These are phyloP conservation scores for Sturnira hondurensis DNA, from an alignment of 2,113 vertebrate genomes.

Conservation along the genomic window DNA sequence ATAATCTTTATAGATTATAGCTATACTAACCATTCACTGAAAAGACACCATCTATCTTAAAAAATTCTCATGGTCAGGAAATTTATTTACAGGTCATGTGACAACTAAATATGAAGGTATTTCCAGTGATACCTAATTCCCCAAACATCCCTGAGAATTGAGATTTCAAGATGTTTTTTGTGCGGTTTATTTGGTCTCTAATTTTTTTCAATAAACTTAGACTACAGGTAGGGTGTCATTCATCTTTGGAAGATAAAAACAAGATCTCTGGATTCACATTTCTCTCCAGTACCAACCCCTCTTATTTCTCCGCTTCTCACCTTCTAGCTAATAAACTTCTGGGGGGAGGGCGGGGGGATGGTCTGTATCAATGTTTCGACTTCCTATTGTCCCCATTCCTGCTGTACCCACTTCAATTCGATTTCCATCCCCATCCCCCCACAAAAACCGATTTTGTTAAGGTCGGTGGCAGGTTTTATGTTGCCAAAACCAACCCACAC, in stretches of 20 bases:
- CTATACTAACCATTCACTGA: neutral
- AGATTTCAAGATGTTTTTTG: slow-evolving; percentile 25
- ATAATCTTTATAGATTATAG: neutral
- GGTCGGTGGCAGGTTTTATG: neutral
- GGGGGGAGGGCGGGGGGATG: neutral
- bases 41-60: neutral
- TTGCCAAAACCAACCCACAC: neutral
- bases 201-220: neutral
- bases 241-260: slow-evolving; percentile 20
- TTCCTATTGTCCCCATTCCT: neutral
- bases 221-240: neutral
- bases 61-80: neutral
- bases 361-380: neutral
- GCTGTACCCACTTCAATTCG: neutral
- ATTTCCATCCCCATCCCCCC: neutral
- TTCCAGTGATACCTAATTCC: neutral
- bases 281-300: neutral
- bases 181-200: neutral
- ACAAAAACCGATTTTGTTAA: slow-evolving; percentile 13
- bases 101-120: slow-evolving; percentile 7
- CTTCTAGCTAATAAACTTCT: neutral
- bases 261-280: neutral
- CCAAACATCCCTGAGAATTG: slow-evolving; percentile 9
- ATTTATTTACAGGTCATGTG: neutral
- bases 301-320: neutral